Base-by-base conservation (phyloP, 2,113 vertebrate species). In the Gallinago jamesoni region DNA sequence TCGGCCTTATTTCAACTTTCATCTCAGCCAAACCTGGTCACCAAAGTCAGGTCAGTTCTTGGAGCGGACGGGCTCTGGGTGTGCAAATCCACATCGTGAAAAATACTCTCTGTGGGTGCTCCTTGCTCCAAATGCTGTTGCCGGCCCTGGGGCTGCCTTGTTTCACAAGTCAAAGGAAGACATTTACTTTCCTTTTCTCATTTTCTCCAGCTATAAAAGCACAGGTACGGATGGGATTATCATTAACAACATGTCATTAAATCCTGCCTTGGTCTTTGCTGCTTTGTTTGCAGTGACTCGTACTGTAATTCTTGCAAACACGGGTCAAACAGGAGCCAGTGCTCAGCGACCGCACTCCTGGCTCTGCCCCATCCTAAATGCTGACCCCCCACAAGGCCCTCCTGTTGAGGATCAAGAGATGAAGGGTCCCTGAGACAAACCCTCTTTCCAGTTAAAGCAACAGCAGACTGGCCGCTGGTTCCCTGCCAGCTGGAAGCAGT, bases 1-100 rank as follows among this genome's bases (percentile, higher is more conserved):
- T 28, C 22, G 9, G 59, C 94, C 93, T 93, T 70, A 72, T 43
- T 92, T 96, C 92, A 96, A 81, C 93, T 94, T 93, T 67, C 41
- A 50, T 74, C 82, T 89, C 84, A 57, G 84, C 81, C 63, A 41
- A 90, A 70, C 0, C 0, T 55, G 72, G 63, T 69, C 67, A 66
- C n/a, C 0, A 0, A 78, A 64, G 87, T 57, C 93, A 85, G 87
- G 84, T 85, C 63, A 87, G 57, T 69, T 73, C 82, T 53, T 0
- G 0, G 55, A 30, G 19, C 5, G 10, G 43, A 59, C 11, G 18
- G 47, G 27, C 37, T 74, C 75, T 5, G 6, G 22, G 15, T 4
- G 9, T 57, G 47, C n/a, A 23, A 17, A 31, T 56, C 62, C 11
- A 20, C 14, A 6, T 5, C 12, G 37, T 4, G 7, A 79, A 75